Evolutionary conservation across 2,113 vertebrate species (phyloP).

Genomic region (Hippolais icterina): DNA sequence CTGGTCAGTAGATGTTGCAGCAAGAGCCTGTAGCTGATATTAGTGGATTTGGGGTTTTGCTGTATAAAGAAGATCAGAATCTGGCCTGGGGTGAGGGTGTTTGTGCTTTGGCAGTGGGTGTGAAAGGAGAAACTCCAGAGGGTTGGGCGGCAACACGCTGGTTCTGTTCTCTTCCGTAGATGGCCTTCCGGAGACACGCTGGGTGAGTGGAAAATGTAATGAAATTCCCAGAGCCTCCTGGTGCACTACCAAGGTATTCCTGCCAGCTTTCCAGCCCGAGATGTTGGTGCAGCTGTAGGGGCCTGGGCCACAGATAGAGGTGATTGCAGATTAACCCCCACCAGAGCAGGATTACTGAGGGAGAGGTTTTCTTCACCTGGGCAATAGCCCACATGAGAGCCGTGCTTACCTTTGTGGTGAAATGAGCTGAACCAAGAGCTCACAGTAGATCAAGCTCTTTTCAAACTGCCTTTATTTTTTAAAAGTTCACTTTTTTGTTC

Average conservation of each 20-base stretch:
- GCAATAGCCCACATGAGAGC: neutral
- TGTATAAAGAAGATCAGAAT: neutral
- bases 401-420: neutral
- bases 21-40: neutral
- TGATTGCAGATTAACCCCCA: conserved; percentile 5
- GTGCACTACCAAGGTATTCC: conserved; percentile 49
- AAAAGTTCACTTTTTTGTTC: neutral
- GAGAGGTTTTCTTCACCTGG: neutral
- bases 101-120: conserved; percentile 52
- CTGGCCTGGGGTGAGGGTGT: conserved; percentile 36
- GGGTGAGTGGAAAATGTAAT: conserved; percentile 72
- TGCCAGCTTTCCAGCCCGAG: conserved; percentile 55
- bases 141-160: conserved; percentile 44
- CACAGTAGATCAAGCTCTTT: neutral
- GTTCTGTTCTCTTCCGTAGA: conserved; percentile 63
- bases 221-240: conserved; percentile 67
- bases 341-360: neutral
- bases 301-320: neutral
- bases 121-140: conserved; percentile 59
- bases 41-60: neutral
- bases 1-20: neutral
- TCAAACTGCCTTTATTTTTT: neutral
- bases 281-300: conserved; percentile 32
- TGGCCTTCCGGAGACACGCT: conserved; percentile 59
- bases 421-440: neutral